Base-by-base conservation (phyloP, 2,888 invertebrate genomes). In the Crossocerus cetratus region DNA sequence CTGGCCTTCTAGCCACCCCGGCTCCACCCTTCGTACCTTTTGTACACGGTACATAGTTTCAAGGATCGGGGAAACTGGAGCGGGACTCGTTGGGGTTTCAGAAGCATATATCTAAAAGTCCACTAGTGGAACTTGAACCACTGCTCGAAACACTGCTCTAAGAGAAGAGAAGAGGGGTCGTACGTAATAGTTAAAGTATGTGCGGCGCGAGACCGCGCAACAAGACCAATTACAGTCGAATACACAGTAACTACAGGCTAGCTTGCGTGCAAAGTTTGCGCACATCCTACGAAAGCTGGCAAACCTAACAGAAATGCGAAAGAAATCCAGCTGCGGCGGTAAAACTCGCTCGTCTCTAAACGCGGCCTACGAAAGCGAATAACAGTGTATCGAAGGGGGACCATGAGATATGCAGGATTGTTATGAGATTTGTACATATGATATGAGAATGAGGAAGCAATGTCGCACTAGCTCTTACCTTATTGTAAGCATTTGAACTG, bases 401-500 rank as follows among this genome's bases (percentile, higher is more conserved):
- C 32, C 11, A 32, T 32, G 32, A 32, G 32, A 32, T 32, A 32
- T 32, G 32, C 32, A 32, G 32, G 49, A 16, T 16, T 13, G 8
- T 49, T 49, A 16, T 49, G 49, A 16, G 49, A 49, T 49, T 68
- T 61, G 63, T 71, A 77, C 8, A 68, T 49, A 11, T 32, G 61
- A 69, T 77, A 58, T 68, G 65, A 71, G 65, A 81, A 81, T 69
- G 74, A 60, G 80, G 61, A 82, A 83, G 86, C 85, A 74, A 82
- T 81, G 80, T 83, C 81, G 86, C 84, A 78, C 88, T 90, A 90
- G 88, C 89, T 92, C 94, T 94, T 94, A 97, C 96, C 95, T 97
- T 97, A 93, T 96, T 96, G 92, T 97, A 97, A 92, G 96, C 96
- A 92, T 96, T 95, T 90, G 96, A 95, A 92, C 93, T 95, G 91